phyloP scores from a whole-genome alignment of 2,888 invertebrate species.

The Oligia fasciuncula region DNA sequence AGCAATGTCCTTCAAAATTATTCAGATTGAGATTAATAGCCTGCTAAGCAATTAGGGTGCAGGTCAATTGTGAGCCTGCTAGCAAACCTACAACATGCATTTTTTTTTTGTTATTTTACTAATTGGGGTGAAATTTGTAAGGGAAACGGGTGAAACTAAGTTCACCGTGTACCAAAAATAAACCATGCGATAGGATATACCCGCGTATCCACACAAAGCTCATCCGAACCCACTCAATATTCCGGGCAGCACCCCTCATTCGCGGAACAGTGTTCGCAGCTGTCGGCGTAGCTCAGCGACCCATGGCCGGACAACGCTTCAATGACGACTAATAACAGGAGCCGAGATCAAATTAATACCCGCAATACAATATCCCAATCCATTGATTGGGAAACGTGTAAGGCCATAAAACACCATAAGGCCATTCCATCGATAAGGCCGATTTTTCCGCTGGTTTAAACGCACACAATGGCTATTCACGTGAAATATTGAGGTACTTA shows the following conservation, averaged over 20 bases:
- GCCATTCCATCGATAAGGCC: neutral
- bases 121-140: no score
- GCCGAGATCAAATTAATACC: conserved; percentile 11
- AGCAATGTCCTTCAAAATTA: neutral
- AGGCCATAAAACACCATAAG: no score
- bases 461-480: neutral
- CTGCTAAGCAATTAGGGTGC: no score
- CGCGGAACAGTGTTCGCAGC: conserved; percentile 36
- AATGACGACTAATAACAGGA: conserved; percentile 6
- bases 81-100: neutral
- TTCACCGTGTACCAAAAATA: neutral
- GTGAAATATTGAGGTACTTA: neutral
- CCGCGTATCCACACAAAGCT: conserved; percentile 1
- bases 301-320: conserved; percentile 2
- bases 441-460: neutral
- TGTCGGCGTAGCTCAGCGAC: conserved; percentile 8
- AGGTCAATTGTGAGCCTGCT: neutral
- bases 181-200: neutral
- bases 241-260: conserved; percentile 12
- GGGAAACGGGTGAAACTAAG: no score
- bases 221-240: conserved; percentile 32
- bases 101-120: no score
- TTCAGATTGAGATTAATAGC: neutral
- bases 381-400: conserved; percentile 10
- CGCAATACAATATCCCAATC: neutral